Evolutionary conservation across 2,888 invertebrate species (phyloP).

Genomic region (Mythimna pallens): DNA sequence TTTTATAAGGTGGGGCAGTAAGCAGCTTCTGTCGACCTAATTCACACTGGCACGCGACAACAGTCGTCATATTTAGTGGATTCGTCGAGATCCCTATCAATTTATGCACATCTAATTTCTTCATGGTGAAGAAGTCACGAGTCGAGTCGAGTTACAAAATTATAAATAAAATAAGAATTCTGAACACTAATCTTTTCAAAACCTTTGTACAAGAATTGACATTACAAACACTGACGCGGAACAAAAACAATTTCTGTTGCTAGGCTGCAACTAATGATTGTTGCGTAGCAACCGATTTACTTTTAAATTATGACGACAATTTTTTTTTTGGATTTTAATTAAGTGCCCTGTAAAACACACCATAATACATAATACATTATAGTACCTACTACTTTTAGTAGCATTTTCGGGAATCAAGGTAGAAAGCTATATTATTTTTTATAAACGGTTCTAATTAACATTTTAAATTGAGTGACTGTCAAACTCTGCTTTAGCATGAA

Average conservation of each 20-base stretch:
- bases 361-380: no score
- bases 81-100: constrained; percentile 77
- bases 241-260: constrained; percentile 70
- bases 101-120: constrained; percentile 69
- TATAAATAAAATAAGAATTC: constrained; percentile 5
- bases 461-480: no score
- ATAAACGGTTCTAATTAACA: no score
- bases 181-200: constrained; percentile 44
- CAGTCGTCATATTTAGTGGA: constrained; percentile 71
- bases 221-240: constrained; percentile 55
- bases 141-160: constrained; percentile 13
- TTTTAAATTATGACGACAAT: neutral
- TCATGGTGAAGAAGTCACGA: constrained; percentile 41
- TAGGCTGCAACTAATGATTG: constrained; percentile 55
- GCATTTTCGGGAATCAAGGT: no score
- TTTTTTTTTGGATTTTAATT: no score
- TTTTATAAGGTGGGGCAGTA: constrained; percentile 84
- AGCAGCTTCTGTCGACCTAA: constrained; percentile 86
- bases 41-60: constrained; percentile 84
- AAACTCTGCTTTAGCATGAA: no score
- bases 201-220: constrained; percentile 51
- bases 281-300: constrained; percentile 38
- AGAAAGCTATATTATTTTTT: no score
- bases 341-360: no score
- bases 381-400: no score